These are phyloP conservation scores for Tetragnatha montana DNA, from an alignment of 2,888 invertebrate species.

Conservation along the genomic window DNA sequence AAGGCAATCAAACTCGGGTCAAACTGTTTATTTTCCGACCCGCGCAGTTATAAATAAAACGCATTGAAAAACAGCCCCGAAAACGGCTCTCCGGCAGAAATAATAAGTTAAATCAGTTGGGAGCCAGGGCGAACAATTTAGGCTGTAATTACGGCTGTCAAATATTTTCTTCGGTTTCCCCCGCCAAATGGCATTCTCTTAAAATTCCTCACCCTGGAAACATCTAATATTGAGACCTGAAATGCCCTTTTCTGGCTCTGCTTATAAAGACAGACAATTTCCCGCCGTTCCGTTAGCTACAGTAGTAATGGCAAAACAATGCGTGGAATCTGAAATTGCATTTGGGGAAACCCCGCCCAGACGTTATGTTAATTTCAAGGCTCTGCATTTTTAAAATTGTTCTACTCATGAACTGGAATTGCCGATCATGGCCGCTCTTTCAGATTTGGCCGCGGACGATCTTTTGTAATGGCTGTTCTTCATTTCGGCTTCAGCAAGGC, in stretches of 20 bases:
- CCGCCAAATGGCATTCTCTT: slow-evolving; percentile 57
- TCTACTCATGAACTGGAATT: slow-evolving; percentile 27
- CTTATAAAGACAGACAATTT: slow-evolving; percentile 50
- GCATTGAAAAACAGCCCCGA: background rate
- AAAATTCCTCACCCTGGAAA: slow-evolving; percentile 64
- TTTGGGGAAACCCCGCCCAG: slow-evolving; percentile 20
- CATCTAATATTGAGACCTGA: slow-evolving; percentile 46
- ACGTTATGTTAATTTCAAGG: slow-evolving; percentile 61
- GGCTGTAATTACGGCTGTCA: slow-evolving; percentile 62
- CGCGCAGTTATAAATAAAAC: background rate
- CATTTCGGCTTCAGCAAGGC: background rate
- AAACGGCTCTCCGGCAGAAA: slow-evolving; percentile 7
- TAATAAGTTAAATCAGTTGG: slow-evolving; percentile 57
- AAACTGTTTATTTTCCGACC: background rate
- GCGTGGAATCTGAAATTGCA: slow-evolving; percentile 67
- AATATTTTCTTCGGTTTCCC: slow-evolving; percentile 61
- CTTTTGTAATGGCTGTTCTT: background rate
- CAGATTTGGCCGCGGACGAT: slow-evolving; percentile 12
- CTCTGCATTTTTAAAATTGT: slow-evolving; percentile 59
- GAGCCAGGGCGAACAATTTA: slow-evolving; percentile 48
- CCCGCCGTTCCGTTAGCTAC: slow-evolving; percentile 33
- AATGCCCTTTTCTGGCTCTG: slow-evolving; percentile 32
- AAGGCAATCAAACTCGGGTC: no score
- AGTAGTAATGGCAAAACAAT: slow-evolving; percentile 61
- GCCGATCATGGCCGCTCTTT: slow-evolving; percentile 19